These are phyloP conservation scores for Drosophila hawaiiensis DNA, from an alignment of 2,888 invertebrate genomes.

Conservation along the genomic window DNA sequence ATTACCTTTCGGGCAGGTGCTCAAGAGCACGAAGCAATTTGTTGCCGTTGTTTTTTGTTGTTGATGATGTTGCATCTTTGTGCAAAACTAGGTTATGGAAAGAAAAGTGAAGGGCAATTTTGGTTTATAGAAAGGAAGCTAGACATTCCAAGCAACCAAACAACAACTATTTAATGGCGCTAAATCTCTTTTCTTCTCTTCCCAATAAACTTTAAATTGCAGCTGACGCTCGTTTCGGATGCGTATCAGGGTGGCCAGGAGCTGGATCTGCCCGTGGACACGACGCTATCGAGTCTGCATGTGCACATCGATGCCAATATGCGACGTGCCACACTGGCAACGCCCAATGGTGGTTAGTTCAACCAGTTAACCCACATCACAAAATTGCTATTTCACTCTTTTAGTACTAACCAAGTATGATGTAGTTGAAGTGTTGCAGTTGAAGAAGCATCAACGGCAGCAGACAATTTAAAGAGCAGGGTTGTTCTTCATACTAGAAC, in stretches of 20 bases:
- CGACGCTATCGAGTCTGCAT: constrained; percentile 84
- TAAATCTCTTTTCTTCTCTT: constrained; percentile 15
- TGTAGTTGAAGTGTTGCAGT: constrained; percentile 12
- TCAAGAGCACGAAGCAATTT: constrained; percentile 64
- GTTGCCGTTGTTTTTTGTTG: constrained; percentile 39
- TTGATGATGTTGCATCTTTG: constrained; percentile 78
- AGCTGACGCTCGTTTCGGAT: constrained; percentile 79
- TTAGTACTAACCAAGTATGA: constrained; percentile 43
- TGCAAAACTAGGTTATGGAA: constrained; percentile 81
- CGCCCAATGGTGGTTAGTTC: constrained; percentile 86
- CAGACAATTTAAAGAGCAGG: constrained; percentile 25
- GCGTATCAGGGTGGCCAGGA: constrained; percentile 82
- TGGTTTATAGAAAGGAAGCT: constrained; percentile 76
- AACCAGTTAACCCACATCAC: constrained; percentile 35
- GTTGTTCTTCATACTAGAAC: constrained; percentile 29
- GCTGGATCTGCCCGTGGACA: constrained; percentile 83
- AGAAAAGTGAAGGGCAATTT: constrained; percentile 79
- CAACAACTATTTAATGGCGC: constrained; percentile 12
- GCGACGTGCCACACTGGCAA: constrained; percentile 82
- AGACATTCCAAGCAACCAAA: constrained; percentile 44
- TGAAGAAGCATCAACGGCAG: constrained; percentile 14
- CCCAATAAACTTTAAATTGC: constrained; percentile 19
- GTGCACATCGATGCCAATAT: constrained; percentile 84
- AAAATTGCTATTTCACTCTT: constrained; percentile 43
- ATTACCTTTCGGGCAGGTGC: constrained; percentile 75